These are phyloP conservation scores for Monochamus alternatus DNA, from an alignment of 2,888 invertebrate species.

Conservation along the genomic window DNA sequence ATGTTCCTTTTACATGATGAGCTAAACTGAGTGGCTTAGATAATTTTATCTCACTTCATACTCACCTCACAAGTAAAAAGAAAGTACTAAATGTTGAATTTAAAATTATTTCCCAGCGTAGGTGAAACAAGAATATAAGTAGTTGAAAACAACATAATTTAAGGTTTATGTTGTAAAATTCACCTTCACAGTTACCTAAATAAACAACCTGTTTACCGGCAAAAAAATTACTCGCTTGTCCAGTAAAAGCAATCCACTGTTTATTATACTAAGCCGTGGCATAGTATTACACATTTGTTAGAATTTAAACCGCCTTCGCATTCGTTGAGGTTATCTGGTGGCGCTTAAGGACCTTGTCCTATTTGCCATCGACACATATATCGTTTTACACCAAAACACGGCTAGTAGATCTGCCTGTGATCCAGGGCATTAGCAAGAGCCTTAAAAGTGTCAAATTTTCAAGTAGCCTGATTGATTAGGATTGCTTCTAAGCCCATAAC, in stretches of 20 bases:
- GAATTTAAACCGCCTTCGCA: neutral
- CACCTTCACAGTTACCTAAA: slow-evolving; percentile 5
- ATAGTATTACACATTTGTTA: slow-evolving; percentile 6
- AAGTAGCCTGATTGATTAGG: slow-evolving; percentile 39
- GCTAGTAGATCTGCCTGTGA: slow-evolving; percentile 39
- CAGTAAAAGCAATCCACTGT: slow-evolving; percentile 14
- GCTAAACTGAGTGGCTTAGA: too few species aligned
- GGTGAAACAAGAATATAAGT: too few species aligned
- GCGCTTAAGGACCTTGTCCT: slow-evolving; percentile 12
- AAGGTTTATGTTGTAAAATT: slow-evolving; percentile 9
- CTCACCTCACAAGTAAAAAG: too few species aligned
- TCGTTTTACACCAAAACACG: slow-evolving; percentile 33
- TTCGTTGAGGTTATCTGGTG: slow-evolving; percentile 10
- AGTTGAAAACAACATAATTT: too few species aligned
- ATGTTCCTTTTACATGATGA: too few species aligned
- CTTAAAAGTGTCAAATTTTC: slow-evolving; percentile 43
- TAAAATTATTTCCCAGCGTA: too few species aligned
- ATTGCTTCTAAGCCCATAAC: slow-evolving; percentile 9
- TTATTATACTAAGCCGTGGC: slow-evolving; percentile 15
- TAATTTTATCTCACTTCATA: too few species aligned
- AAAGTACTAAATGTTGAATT: too few species aligned
- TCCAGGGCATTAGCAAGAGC: slow-evolving; percentile 32
- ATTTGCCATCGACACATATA: slow-evolving; percentile 15
- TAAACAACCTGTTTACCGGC: slow-evolving; percentile 18
- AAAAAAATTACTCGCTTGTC: slow-evolving; percentile 5